A percentile compares a stretch with the other conserved stretches of the same genome.
phyloP scores from a whole-genome alignment of 2,797 vertebrate species.

The Coranthus polyacanthus region DNA sequence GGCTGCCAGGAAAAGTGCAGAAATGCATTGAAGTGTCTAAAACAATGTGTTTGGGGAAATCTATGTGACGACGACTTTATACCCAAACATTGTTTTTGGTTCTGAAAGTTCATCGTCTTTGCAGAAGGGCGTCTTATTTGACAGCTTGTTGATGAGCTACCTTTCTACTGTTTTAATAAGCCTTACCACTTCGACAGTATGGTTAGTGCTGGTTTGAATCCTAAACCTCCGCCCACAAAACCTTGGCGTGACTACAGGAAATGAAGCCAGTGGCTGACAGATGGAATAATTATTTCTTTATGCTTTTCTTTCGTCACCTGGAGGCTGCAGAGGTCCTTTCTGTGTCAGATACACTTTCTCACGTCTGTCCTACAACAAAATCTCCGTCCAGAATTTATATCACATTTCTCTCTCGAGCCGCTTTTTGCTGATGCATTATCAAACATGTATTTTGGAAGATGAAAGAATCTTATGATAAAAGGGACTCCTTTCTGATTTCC shows the following conservation, averaged over 20 bases:
- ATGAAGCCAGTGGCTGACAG: slow-evolving; percentile 11
- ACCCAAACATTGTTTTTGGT: not conserved
- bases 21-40: not conserved
- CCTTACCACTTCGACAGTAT: too few species aligned
- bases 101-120: slow-evolving; percentile 24
- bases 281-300: slow-evolving; percentile 13
- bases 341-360: slow-evolving; percentile 2
- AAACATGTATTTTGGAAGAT: slow-evolving; percentile 69
- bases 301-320: not conserved
- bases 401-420: slow-evolving; percentile 4
- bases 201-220: not conserved
- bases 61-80: not conserved
- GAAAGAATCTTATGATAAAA: slow-evolving; percentile 74
- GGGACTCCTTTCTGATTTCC: slow-evolving; percentile 60
- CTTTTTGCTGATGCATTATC: slow-evolving; percentile 52
- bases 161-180: slow-evolving; percentile 6
- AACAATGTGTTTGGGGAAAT: not conserved
- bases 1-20: not conserved
- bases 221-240: not conserved
- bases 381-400: slow-evolving; percentile 17
- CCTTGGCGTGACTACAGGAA: not conserved
- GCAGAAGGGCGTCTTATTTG: slow-evolving; percentile 50
- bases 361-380: slow-evolving; percentile 29
- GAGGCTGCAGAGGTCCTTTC: slow-evolving; percentile 2
- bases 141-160: slow-evolving; percentile 24